Base-by-base conservation (phyloP, 2,888 invertebrate genomes). In the Limulus polyphemus region DNA sequence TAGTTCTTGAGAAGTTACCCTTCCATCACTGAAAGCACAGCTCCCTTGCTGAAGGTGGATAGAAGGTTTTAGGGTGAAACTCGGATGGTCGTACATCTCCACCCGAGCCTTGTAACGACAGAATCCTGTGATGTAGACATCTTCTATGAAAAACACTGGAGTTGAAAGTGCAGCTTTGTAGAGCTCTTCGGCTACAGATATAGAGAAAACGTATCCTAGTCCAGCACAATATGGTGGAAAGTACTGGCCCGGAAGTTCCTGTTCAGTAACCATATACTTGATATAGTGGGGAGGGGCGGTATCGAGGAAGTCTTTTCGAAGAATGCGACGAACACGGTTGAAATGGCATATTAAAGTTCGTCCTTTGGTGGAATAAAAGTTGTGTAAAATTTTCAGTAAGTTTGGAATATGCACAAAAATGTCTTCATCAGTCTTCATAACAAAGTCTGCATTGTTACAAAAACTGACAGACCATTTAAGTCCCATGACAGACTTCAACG, bases 391-490 rank as follows among this genome's bases (percentile, higher is more conserved):
- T 50, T 67, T 61, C 12, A 72, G 48, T 10, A 72, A 56, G 55
- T 72, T 71, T 1, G 66, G 65, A 46, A 72, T 54, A 59, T 72
- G 69, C 3, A 72, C 62, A 49, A 69, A 67, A 56, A 70, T 69
- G 55, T 72, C 72, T 61, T 72, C 72, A 59, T 72, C 72, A 1
- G 69, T 67, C 61, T 72, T 72, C 63, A 71, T 67, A 47, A 71
- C 59, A 59, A 64, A 70, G 32, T 67, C 63, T 0, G 69, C 69
- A 10, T 56, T 56, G 11, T 56, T 12, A 63, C 71, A 72, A 56
- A 60, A 66, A 11, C 51, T 48, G 13, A 57, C 60, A 11, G 68
- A 61, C 70, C 71, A 72, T n/a, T 67, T 64, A n/a, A 72, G 65
- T 13, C 70, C 65, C 58, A 69, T 68, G 10, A 71, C 65, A 16